phyloP scores from a whole-genome alignment of 2,888 invertebrate genomes.

The Entomobrya proxima region DNA sequence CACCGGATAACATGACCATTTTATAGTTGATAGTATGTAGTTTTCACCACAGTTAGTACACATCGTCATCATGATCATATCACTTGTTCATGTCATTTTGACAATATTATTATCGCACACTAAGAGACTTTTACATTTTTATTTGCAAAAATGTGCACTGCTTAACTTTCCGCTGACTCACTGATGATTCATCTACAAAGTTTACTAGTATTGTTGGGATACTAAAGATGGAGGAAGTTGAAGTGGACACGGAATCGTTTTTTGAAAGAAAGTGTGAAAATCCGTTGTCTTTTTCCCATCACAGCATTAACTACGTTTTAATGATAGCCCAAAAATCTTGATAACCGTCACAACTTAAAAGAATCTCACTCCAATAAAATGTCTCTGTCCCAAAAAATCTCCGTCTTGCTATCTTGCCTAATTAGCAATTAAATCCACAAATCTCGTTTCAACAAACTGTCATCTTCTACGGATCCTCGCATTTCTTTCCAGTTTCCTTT shows the following conservation, averaged over 20 bases:
- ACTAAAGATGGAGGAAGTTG: no score
- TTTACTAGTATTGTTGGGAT: no score
- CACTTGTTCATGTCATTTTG: slow-evolving; percentile 39
- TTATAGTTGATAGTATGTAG: background rate
- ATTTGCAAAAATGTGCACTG: background rate
- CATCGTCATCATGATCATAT: background rate
- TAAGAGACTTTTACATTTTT: background rate
- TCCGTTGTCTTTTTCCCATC: background rate
- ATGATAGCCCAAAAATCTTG: no score
- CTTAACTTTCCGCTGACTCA: slow-evolving; percentile 7
- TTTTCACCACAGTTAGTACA: background rate
- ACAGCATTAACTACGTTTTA: no score
- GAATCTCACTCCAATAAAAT: no score
- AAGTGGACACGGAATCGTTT: background rate
- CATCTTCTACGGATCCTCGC: background rate
- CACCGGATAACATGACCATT: no score
- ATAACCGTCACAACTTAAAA: no score
- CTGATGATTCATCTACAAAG: background rate
- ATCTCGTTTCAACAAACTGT: no score
- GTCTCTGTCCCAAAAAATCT: background rate
- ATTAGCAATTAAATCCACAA: no score
- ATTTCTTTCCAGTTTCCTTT: background rate
- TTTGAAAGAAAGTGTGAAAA: background rate
- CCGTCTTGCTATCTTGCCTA: no score
- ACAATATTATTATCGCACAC: background rate